Evolutionary conservation across 2,888 invertebrate species (phyloP), one percentile per base, ranked within the genome.

Genomic region (Thecophora atra): DNA sequence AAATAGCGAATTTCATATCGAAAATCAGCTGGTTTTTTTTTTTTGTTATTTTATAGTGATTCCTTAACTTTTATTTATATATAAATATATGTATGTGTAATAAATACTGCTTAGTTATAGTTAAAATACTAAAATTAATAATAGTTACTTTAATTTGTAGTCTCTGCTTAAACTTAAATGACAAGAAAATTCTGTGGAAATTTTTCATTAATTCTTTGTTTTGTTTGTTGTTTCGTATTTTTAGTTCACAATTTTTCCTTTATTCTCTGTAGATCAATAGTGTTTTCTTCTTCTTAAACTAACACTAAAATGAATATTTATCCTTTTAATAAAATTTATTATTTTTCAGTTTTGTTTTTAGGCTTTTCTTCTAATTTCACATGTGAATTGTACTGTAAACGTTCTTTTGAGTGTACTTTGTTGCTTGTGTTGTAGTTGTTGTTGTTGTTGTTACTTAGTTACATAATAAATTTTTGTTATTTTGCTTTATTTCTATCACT

Each of bases 1-100:
- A 72, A 72, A 70, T 73, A 65, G 63, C 73, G 68, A 66, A 73
- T 70, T 62, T 37, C 62, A 62, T n/a, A 75, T 75, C 24, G 24
- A 24, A 47, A 74, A 74, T 78, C 78, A 76, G 75, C 72, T 73
- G 72, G 26, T 72, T 71, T 58, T 63, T 24, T 62, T 62, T 68
- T 52, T 63, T 78, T 72, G 76, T 78, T 76, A 72, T 74, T 75
- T 69, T 54, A 19, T 54, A 21, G n/a, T n/a, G n/a, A n/a, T n/a
- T n/a, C 7, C 24, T 56, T 11, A 42, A 42, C 67, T 67, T 19
- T 42, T n/a, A n/a, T n/a, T n/a, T n/a, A n/a, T n/a, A n/a, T n/a
- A n/a, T n/a, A n/a, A n/a, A n/a, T n/a, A n/a, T n/a, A n/a, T n/a
- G n/a, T n/a, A n/a, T n/a, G n/a, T n/a, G n/a, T n/a, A n/a, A n/a